phyloP scores from a whole-genome alignment of 1,140 invertebrate genomes.

The Periplaneta americana region DNA sequence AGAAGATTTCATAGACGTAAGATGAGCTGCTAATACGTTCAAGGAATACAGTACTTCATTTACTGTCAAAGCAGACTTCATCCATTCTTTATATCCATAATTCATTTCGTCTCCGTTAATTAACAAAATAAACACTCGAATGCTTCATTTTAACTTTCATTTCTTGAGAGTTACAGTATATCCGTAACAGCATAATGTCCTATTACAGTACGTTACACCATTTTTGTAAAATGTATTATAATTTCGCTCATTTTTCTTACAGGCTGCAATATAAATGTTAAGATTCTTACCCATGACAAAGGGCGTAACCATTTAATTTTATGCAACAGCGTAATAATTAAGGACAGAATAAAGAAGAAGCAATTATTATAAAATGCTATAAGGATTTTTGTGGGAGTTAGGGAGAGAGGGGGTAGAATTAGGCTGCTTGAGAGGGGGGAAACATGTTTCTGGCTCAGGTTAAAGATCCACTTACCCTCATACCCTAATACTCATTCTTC shows the following conservation, averaged over 20 bases:
- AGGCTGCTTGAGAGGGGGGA: neutral
- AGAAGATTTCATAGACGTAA: too few species aligned
- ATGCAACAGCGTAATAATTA: neutral
- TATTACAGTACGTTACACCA: neutral
- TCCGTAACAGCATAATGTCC: neutral
- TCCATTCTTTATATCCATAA: too few species aligned
- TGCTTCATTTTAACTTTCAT: neutral
- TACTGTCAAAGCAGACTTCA: too few species aligned
- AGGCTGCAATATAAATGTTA: neutral
- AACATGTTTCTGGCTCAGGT: neutral
- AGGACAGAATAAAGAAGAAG: neutral
- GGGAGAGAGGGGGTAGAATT: neutral
- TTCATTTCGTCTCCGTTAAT: neutral
- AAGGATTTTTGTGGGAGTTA: too few species aligned
- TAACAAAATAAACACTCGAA: neutral
- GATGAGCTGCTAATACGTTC: too few species aligned
- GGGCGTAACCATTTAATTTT: neutral
- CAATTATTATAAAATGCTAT: neutral
- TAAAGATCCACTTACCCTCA: conserved; percentile 4
- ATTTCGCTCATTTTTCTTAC: neutral
- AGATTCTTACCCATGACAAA: neutral
- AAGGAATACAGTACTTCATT: too few species aligned
- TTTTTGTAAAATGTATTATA: neutral
- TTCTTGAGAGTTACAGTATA: neutral
- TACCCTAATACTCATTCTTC: neutral